phyloP scores from a whole-genome alignment of 2,888 invertebrate genomes.

The Caradrina clavipalpis region DNA sequence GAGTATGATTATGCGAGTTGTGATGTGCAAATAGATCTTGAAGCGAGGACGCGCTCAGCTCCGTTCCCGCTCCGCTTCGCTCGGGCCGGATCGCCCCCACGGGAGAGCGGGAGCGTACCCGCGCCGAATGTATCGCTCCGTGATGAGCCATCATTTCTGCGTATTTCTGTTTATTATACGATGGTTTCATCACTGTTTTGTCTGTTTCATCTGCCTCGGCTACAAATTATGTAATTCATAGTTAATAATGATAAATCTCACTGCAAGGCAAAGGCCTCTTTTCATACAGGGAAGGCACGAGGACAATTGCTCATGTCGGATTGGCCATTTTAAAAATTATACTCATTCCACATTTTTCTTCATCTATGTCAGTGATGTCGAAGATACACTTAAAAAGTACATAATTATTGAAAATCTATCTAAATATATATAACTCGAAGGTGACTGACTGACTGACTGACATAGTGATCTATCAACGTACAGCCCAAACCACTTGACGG shows the following conservation, averaged over 20 bases:
- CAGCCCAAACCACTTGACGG: too few relatives aligned
- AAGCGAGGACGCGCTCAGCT: constrained; percentile 1
- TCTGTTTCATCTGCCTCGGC: background rate
- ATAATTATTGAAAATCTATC: too few relatives aligned
- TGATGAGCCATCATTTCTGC: constrained; percentile 11
- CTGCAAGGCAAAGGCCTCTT: too few relatives aligned
- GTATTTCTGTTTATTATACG: constrained; percentile 3
- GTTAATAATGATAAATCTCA: background rate
- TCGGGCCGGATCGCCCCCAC: constrained; percentile 6
- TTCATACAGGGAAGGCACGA: too few relatives aligned
- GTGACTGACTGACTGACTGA: too few relatives aligned
- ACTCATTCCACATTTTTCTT: too few relatives aligned
- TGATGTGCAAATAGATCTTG: constrained; percentile 2
- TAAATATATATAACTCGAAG: too few relatives aligned
- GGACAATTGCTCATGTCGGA: too few relatives aligned
- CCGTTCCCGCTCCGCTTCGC: constrained; percentile 9
- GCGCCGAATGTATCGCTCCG: constrained; percentile 2
- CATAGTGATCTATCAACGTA: too few relatives aligned
- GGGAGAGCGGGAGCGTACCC: constrained; percentile 10
- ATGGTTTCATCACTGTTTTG: background rate
- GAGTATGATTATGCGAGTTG: constrained; percentile 38
- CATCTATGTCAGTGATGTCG: too few relatives aligned
- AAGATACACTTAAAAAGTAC: too few relatives aligned
- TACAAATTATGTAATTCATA: background rate
- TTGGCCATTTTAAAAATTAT: too few relatives aligned